Evolutionary conservation across 2,797 vertebrate species (phyloP), one percentile per base, ranked within the genome.

Genomic region (Pterois miles): DNA sequence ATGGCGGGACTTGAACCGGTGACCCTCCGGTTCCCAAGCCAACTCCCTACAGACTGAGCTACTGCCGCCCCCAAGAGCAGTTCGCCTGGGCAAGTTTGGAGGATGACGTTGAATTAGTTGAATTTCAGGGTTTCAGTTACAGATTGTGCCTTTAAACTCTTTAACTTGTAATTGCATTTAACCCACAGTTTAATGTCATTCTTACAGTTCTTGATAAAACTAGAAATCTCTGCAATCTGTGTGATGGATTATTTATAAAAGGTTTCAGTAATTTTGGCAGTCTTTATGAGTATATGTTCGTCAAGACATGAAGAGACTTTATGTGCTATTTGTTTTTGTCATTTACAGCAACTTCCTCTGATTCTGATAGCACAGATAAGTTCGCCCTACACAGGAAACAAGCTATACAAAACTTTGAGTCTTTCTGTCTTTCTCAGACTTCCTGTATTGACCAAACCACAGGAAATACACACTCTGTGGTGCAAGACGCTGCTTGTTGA

Each of bases 261-360:
- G 4, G 3, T 54, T 8, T 72, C 12, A 33, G 16, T 48, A 2
- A 5, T 22, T 38, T 57, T 60, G 56, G 59, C 43, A 38, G 18
- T 13, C 3, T 56, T 12, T 8, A 14, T 56, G 38, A 50, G 48
- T 23, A 3, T 64, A 27, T 63, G 11, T 59, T 9, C 23, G 53
- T 40, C 6, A 38, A 29, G 25, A 53, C 64, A 20, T 70, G 63
- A 72, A 70, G 23, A 66, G 33, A 60, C 31, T 57, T 46, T 60
- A 22, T 33, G 20, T 67, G 33, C 33, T 62, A 65, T 67, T 69
- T 74, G 66, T 48, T 65, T n/a, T n/a, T n/a, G n/a, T n/a, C n/a
- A n/a, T 76, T 40, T 64, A 31, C 16, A 70, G 31, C 12, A 29
- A 59, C 53, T 78, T 86, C 68, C 36, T 80, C 22, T 74, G 57